phyloP scores from a whole-genome alignment of 2,888 invertebrate species.

The Axea sp. region DNA sequence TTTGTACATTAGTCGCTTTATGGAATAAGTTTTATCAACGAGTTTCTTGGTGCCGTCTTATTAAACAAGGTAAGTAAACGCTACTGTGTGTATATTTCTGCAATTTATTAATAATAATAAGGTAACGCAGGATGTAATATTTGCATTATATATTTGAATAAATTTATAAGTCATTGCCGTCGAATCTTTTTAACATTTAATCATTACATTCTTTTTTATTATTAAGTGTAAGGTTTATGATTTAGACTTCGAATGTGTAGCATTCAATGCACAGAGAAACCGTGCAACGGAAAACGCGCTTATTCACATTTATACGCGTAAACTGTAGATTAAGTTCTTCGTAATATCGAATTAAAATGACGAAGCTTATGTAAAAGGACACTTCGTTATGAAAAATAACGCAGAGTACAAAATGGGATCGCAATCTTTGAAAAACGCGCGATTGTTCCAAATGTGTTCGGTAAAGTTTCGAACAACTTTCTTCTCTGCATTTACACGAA shows the following conservation, averaged over 20 bases:
- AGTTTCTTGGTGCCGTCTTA: constrained; percentile 49
- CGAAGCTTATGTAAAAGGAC: constrained; percentile 3
- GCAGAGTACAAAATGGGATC: constrained; percentile 7
- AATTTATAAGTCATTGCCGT: constrained; percentile 18
- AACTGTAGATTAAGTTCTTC: constrained; percentile 1
- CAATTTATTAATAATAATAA: constrained; percentile 36
- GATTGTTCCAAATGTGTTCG: constrained; percentile 10
- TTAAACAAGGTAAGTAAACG: constrained; percentile 46
- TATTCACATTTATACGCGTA: constrained; percentile 26
- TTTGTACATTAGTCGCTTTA: constrained; percentile 44
- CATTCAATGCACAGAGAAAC: not conserved
- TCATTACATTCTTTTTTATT: constrained; percentile 17
- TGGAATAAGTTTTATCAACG: constrained; percentile 49
- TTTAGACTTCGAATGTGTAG: constrained; percentile 6
- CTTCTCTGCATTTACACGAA: constrained; percentile 34
- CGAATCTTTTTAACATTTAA: constrained; percentile 23
- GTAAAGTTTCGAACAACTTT: constrained; percentile 26
- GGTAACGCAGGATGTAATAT: constrained; percentile 12
- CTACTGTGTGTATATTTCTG: constrained; percentile 30
- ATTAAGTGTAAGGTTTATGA: too few species aligned
- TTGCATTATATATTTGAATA: constrained; percentile 29
- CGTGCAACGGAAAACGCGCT: constrained; percentile 11
- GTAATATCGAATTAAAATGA: not conserved
- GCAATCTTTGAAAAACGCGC: constrained; percentile 26
- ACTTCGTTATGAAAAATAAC: not conserved